Base-by-base conservation (phyloP, 2,888 invertebrate genomes). In the Diploptera punctata region DNA sequence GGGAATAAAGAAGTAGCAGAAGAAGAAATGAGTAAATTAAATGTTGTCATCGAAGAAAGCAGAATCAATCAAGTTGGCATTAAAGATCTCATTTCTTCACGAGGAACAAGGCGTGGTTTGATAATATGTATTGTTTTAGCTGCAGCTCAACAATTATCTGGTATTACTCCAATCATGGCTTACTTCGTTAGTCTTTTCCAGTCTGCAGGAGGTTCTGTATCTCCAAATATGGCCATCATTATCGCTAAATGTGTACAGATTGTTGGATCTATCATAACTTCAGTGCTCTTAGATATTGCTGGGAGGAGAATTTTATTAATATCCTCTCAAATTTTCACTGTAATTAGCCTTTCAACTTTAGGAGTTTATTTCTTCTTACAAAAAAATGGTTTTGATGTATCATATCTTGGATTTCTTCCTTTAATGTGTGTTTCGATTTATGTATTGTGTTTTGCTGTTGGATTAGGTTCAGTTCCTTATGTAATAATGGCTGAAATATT, bases 221-320 rank as follows among this genome's bases (percentile, higher is more conserved):
- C 79, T 0, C 79, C 81, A 2, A 77, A 80, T 44, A 69, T 73
- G 7, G 81, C 83, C 7, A 81, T 85, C 3, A 83, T 85, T 10
- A 75, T 84, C 2, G 80, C 86, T 3, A 85, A 83, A 0, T 75
- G 78, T 1, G 81, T 85, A 0, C 85, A 83, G 76, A 76, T 82
- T 3, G 43, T 76, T 7, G 78, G 79, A 0, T 79, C 81, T 18
- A 75, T 77, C 67, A 68, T 78, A 24, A 79, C 81, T 0, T 76
- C 78, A 4, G 62, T 78, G 3, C 70, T 81, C 2, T 80, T 81
- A 4, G 86, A 87, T 76, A 79, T 79, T 44, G 81, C 81, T 21
- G 86, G 86, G 1, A 75, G 87, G 52, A 80, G 82, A 68, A 77
- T 81, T 21, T 80, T 87, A 13, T 79, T 87, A 1, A 77, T 85